phyloP scores from a whole-genome alignment of 2,888 invertebrate species.

The Heliconius cydno region DNA sequence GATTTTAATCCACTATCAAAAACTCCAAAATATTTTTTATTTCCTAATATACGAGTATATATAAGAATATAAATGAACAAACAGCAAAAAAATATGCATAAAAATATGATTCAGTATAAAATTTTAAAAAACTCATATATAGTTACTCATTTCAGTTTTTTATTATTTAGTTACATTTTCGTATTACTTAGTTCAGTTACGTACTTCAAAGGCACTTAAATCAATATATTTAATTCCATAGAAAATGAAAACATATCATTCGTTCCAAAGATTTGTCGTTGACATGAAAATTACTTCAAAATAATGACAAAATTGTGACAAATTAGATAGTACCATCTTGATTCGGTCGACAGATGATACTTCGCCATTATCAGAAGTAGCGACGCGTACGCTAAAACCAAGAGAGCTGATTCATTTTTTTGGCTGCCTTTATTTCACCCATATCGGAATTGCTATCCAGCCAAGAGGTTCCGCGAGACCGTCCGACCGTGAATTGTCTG shows the following conservation, averaged over 20 bases:
- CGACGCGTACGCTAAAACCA: conserved; percentile 62
- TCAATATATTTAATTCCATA: not conserved
- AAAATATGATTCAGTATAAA: too few species aligned
- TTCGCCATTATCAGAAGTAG: conserved; percentile 69
- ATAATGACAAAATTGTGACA: conserved; percentile 59
- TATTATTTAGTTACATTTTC: not conserved
- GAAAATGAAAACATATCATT: conserved; percentile 24
- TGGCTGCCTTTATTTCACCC: conserved; percentile 63
- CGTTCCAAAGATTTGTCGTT: conserved; percentile 50
- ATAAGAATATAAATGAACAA: too few species aligned
- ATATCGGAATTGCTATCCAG: conserved; percentile 68
- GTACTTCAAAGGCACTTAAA: not conserved
- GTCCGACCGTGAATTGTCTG: conserved; percentile 73
- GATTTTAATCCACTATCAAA: too few species aligned
- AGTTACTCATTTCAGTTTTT: too few species aligned
- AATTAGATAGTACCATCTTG: conserved; percentile 61
- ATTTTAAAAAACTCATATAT: too few species aligned
- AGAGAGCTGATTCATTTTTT: conserved; percentile 61
- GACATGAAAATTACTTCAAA: conserved; percentile 60
- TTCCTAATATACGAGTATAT: too few species aligned
- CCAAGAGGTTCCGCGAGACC: conserved; percentile 62
- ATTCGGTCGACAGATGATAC: conserved; percentile 45
- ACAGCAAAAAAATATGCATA: too few species aligned
- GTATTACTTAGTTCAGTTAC: not conserved
- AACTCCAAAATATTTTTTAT: too few species aligned